Evolutionary conservation across 2,888 invertebrate genomes (phyloP), one percentile per base, ranked within the genome.

Genomic region (Pyrrhosoma nymphula): DNA sequence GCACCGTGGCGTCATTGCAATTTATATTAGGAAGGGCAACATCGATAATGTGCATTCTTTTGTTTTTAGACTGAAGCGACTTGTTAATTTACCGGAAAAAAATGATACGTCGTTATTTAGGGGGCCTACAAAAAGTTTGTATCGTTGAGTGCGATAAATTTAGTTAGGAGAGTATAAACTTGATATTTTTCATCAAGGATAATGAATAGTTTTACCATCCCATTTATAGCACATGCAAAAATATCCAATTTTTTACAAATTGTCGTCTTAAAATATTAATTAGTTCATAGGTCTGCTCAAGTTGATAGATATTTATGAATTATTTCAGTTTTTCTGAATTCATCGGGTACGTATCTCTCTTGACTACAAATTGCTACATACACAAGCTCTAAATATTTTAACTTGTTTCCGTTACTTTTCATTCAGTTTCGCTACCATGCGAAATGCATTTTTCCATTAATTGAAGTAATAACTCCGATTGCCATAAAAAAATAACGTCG

Each of bases 401-500:
- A 26, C 23, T n/a, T 12, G 26, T 69, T n/a, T n/a, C n/a, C 69
- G 20, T 26, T 26, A 26, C 23, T 69, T n/a, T 26, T 26, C 4
- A 10, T 69, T 10, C 23, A 3, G 26, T n/a, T 69, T 3, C 4
- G n/a, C 8, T 26, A 23, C 26, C 10, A 26, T 12, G 4, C 69
- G 0, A 4, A n/a, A 69, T 12, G 69, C n/a, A 20, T 69, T 69
- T 69, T 69, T 90, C 56, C 91, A 60, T 60, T 91, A 91, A 63
- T 91, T 63, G 56, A 91, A 91, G 63, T 91, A 91, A 91, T 91
- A 91, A 20, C 91, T 35, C 63, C 63, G 91, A 63, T 60, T 16
- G 63, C 35, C 35, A 91, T 47, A 47, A 91, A 91, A 30, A 63
- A 63, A 39, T 60, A 91, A 39, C 20, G 35, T 35, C 35, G 16